phyloP scores from a whole-genome alignment of 2,113 vertebrate genomes.

The Pipra filicauda region DNA sequence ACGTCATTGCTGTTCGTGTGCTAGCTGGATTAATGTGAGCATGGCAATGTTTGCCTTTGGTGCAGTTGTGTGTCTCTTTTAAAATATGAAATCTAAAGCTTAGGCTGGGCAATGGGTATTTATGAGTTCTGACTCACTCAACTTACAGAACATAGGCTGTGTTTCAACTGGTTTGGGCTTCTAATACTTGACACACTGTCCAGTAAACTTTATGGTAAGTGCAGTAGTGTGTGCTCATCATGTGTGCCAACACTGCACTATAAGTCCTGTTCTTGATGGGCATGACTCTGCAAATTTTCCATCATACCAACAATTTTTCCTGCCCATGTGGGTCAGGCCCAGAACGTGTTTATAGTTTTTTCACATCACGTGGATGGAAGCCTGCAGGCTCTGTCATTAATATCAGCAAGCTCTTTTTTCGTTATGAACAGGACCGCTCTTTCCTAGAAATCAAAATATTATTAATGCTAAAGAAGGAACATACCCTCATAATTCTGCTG shows the following conservation, averaged over 20 bases:
- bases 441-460: background rate
- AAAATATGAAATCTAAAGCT: background rate
- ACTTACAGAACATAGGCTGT: background rate
- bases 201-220: background rate
- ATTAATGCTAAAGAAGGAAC: background rate
- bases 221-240: background rate
- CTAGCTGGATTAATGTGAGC: background rate
- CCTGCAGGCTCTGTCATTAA: background rate
- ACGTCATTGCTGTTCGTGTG: fast-evolving
- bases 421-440: background rate
- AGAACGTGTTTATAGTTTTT: background rate
- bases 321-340: background rate
- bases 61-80: background rate
- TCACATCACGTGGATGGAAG: background rate
- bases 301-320: background rate
- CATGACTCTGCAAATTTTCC: background rate
- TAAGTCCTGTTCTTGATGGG: background rate
- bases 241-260: background rate
- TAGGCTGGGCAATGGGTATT: background rate
- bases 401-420: background rate
- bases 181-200: background rate
- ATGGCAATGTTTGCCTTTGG: background rate
- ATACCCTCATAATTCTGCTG: background rate
- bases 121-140: background rate
- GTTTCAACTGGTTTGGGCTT: background rate